These are phyloP conservation scores for Cyanistes caeruleus DNA, from an alignment of 2,113 vertebrate genomes.

Conservation along the genomic window DNA sequence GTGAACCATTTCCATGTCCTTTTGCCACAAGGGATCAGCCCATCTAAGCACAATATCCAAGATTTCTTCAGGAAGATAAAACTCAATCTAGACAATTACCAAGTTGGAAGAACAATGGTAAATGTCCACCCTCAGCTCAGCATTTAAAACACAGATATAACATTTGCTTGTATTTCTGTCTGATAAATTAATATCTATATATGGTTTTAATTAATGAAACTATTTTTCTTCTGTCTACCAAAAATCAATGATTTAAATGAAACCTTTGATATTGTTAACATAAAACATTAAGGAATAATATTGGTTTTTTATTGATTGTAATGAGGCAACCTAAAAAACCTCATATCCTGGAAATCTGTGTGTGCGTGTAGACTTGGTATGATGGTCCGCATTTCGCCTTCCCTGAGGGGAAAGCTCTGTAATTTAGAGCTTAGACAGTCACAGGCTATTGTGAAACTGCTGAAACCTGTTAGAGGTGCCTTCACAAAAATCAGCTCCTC, in stretches of 20 bases:
- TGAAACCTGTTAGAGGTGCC: neutral
- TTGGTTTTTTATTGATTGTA: neutral
- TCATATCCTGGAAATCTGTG: neutral
- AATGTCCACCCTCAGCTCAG: neutral
- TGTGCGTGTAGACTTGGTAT: neutral
- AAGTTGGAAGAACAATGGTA: constrained; percentile 97
- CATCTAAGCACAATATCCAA: constrained; percentile 84
- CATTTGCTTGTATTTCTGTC: neutral
- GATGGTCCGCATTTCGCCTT: neutral
- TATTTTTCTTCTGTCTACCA: neutral
- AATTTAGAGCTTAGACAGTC: neutral
- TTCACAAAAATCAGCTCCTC: neutral
- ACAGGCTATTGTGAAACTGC: neutral
- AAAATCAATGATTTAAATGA: neutral
- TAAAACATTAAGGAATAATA: neutral
- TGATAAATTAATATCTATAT: neutral
- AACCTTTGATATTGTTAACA: neutral
- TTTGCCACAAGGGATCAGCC: constrained; percentile 80
- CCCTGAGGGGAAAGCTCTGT: neutral
- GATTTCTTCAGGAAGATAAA: constrained; percentile 84
- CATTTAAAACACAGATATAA: neutral
- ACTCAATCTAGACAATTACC: constrained; percentile 84
- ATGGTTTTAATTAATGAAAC: neutral
- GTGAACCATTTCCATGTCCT: constrained; percentile 90
- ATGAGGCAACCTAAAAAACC: neutral